Evolutionary conservation across 2,797 vertebrate genomes (phyloP), one percentile per base, ranked within the genome.

Genomic region (Iguana delicatissima): DNA sequence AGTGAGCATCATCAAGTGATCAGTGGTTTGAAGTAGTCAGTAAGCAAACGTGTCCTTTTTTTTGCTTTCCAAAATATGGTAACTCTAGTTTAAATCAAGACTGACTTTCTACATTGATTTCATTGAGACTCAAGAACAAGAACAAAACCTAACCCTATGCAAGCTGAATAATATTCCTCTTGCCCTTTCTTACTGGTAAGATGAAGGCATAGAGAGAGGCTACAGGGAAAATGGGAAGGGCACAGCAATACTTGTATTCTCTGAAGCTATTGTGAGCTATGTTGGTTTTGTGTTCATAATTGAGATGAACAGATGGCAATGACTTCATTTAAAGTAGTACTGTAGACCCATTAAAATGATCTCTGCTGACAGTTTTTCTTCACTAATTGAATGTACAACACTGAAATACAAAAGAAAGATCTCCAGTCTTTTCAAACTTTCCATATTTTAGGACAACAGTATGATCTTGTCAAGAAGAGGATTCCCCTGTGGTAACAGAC

Each of bases 301-400:
- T 97, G 96, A 94, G 95, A 97, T 94, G 97, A 98, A 96, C 97
- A 98, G 97, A 98, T 97, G 97, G 97, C 52, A 86, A 96, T 96
- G 97, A 96, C 89, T 95, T 96, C 77, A 95, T 97, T 97, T 97
- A 97, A 97, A 97, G 96, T 96, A 96, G 93, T 96, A 97, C 96
- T 97, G 96, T 97, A 97, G 95, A 95, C 96, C 97, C 96, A 97
- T 97, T 97, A 97, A 97, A 97, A 97, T 97, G 97, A 97, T 97
- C 95, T 97, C 95, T 97, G 96, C 96, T 96, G 96, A 95, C 96
- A 95, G 95, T 90, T 95, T 94, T 96, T 94, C 97, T 97, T 96
- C 95, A 96, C 95, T 96, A 98, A 97, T 97, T 97, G 96, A 97
- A 96, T 95, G 92, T 97, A 97, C 94, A 97, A 95, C 93, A 96